Evolutionary conservation across 1,140 invertebrate genomes (phyloP), one percentile per base, ranked within the genome.

Genomic region (Ceratosolen solmsi): DNA sequence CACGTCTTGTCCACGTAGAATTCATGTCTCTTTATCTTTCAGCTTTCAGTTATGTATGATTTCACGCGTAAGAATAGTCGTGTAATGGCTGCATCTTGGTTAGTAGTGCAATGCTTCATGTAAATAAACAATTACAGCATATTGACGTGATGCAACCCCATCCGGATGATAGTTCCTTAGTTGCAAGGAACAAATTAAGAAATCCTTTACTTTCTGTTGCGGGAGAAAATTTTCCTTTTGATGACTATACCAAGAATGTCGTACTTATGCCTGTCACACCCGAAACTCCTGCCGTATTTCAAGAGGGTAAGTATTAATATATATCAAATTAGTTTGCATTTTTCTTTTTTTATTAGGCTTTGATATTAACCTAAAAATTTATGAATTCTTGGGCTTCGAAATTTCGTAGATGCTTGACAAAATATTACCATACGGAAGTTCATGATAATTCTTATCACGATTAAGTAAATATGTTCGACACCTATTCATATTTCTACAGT

Each of bases 131-230:
- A 25, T 46, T 38, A 41, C 33, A 25, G 25, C 36, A 49, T 0
- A 30, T 11, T 27, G 25, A 49, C 27, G 58, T 46, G 36, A 76
- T 76, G 58, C 56, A 76, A n/a, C 27, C 46, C 15, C 54, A 49
- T 54, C 54, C 68, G 30, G 58, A 65, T 4, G 38, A 65, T 20
- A 75, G 41, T n/a, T 13, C 17, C 36, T n/a, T 65, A 38, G 74
- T 63, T 15, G 86, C 58, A 25, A 49, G 49, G 71, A 86, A 87
- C 73, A 91, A 89, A 86, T 71, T 88, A 20, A 90, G 89, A 86
- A 92, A 92, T 83, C 89, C 91, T 25, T 86, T 92, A 81, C 85
- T 92, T 58, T 88, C 90, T 36, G 90, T 87, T 22, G 92, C 91
- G n/a, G 90, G 89, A 22, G 87, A 86, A 38, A 87, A 86, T 33